Percentiles rank a stretch among this genome's conserved stretches.
These are phyloP conservation scores for Carterocephalus palaemon DNA, from an alignment of 2,888 invertebrate species.

Conservation along the genomic window DNA sequence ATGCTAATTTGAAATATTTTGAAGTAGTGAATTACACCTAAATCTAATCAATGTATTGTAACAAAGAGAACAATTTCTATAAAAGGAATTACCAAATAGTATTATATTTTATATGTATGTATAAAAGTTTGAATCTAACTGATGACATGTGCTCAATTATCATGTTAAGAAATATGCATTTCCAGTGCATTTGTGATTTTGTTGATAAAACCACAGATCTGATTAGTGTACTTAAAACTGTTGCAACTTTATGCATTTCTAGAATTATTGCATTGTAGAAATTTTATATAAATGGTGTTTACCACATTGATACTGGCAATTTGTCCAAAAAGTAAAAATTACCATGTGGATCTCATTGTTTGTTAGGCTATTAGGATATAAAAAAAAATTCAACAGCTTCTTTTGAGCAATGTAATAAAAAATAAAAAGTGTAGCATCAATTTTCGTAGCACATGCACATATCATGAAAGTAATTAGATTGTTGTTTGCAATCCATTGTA, in stretches of 20 bases:
- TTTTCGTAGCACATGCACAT: slow-evolving; percentile 19
- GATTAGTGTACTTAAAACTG: slow-evolving; percentile 17
- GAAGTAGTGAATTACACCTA: background rate
- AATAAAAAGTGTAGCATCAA: no score
- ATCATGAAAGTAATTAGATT: slow-evolving; percentile 13
- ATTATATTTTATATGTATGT: slow-evolving; percentile 16
- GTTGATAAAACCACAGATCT: slow-evolving; percentile 8
- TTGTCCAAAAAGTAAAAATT: no score
- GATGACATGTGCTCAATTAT: slow-evolving; percentile 28
- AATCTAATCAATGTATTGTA: slow-evolving; percentile 6
- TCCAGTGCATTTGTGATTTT: background rate
- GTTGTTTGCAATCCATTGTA: slow-evolving; percentile 11
- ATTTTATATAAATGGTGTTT: background rate
- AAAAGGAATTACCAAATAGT: slow-evolving; percentile 17
- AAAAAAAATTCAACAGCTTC: no score
- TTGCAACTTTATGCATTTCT: slow-evolving; percentile 5
- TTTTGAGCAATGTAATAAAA: no score
- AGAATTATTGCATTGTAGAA: slow-evolving; percentile 2
- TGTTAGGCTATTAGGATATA: no score
- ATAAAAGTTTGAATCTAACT: slow-evolving; percentile 14
- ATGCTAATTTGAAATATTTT: slow-evolving; percentile 9
- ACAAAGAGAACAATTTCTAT: slow-evolving; percentile 7
- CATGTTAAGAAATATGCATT: slow-evolving; percentile 16
- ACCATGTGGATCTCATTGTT: no score
- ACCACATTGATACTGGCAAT: no score